Percentiles rank a stretch among this genome's conserved stretches.
Evolutionary conservation across 2,888 invertebrate species (phyloP).

Genomic region (Drosophila neonasuta): DNA sequence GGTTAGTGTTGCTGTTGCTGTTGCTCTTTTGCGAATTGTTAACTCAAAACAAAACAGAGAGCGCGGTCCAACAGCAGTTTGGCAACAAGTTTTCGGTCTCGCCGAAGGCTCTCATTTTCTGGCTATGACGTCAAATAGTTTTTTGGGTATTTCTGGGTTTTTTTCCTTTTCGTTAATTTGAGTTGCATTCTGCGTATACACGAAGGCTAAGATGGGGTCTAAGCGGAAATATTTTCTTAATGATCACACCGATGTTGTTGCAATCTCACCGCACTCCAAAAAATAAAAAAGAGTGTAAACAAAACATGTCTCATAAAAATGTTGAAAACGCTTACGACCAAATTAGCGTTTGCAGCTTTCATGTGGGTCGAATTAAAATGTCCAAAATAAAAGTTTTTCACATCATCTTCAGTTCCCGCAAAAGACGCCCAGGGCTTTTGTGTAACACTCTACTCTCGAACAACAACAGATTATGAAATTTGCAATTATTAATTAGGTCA

Average conservation of each 20-base stretch:
- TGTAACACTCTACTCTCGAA: conserved; percentile 21
- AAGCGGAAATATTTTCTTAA: conserved; percentile 48
- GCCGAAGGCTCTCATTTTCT: conserved; percentile 24
- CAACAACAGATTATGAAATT: conserved; percentile 58
- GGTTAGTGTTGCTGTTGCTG: not conserved
- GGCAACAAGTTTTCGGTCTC: conserved; percentile 28
- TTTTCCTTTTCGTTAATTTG: conserved; percentile 12
- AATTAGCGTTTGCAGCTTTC: conserved; percentile 57
- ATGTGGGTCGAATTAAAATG: conserved; percentile 55
- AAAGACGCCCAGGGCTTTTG: conserved; percentile 53
- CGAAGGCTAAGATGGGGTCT: conserved; percentile 46
- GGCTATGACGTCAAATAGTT: conserved; percentile 49
- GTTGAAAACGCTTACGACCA: conserved; percentile 55
- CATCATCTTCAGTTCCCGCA: conserved; percentile 54
- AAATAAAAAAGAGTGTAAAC: conserved; percentile 23
- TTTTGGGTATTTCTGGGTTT: conserved; percentile 43
- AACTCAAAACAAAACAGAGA: conserved; percentile 58
- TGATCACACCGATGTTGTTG: conserved; percentile 22
- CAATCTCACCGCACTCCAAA: conserved; percentile 26
- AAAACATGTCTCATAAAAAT: conserved; percentile 43
- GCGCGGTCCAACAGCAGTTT: conserved; percentile 23
- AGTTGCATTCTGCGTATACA: conserved; percentile 66
- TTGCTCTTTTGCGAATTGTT: conserved; percentile 61
- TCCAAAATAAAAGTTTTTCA: conserved; percentile 50
- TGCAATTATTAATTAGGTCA: conserved; percentile 73